Evolutionary conservation across 2,797 vertebrate species (phyloP), one percentile per base, ranked within the genome.

Genomic region (Momotus momota): DNA sequence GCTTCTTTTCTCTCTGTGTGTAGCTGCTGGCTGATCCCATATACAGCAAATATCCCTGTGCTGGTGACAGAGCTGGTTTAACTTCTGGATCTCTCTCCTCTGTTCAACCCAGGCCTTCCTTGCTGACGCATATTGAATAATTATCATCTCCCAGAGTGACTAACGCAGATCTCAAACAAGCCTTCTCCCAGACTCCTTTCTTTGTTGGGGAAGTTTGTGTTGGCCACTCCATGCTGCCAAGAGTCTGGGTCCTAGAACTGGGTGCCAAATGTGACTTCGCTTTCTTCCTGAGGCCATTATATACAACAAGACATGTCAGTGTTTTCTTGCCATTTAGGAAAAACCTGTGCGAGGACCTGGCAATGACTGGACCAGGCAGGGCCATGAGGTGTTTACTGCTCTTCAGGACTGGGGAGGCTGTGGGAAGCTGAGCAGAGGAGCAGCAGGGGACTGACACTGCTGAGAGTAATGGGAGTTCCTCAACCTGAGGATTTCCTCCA

Each of bases 401-500:
- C 51, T 46, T 51, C 35, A 41, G 58, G 31, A 7, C 6, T 0
- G 10, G 29, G 40, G 33, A 57, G 25, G 52, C 43, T 46, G 19
- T 22, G 40, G 26, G 57, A 22, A 7, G 31, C 27, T 0, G 0
- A 27, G 62, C 64, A 77, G 51, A 73, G n/a, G 54, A 93, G 55
- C 16, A 3, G 10, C 26, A 17, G 18, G 40, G 40, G 12, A 14
- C 27, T 21, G 19, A 25, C 1, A 8, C 17, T 55, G 60, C 51
- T 49, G 29, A 12, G 43, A 27, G 49, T 9, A 51, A 45, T 0
- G 0, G 14, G 33, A 61, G 18, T 29, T 17, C 38, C 61, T 61
- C 54, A 61, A 57, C 35, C 54, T 20, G 43, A 66, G 13, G 51
- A 21, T 70, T 74, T 61, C 43, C 46, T 40, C 4, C 3, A 31